A percentile compares a stretch with the other conserved stretches of the same genome.
phyloP scores from a whole-genome alignment of 2,113 vertebrate genomes.

The Lethenteron reissneri region DNA sequence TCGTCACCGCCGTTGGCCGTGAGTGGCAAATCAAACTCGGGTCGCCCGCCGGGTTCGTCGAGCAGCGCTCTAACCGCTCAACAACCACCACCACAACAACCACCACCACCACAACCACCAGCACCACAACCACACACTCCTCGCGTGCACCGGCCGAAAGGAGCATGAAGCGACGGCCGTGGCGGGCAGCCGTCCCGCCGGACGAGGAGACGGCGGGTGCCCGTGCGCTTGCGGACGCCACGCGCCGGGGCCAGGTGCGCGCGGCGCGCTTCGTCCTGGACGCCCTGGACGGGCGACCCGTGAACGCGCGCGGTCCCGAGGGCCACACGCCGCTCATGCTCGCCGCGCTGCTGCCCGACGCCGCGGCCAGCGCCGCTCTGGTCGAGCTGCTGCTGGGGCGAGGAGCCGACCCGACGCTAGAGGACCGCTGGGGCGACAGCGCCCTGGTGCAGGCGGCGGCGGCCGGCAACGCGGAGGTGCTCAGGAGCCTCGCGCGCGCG shows the following conservation, averaged over 20 bases:
- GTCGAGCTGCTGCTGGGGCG: conserved; percentile 47
- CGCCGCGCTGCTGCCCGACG: conserved; percentile 40
- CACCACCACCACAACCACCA: too few relatives aligned
- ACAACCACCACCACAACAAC: too few relatives aligned
- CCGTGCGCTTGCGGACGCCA: conserved; percentile 57
- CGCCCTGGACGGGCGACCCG: conserved; percentile 51
- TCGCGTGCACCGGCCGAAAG: too few relatives aligned
- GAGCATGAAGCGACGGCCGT: too few relatives aligned
- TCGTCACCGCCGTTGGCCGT: too few relatives aligned
- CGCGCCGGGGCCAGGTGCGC: conserved; percentile 54
- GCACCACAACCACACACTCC: too few relatives aligned
- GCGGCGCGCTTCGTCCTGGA: conserved; percentile 62
- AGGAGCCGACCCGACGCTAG: conserved; percentile 44
- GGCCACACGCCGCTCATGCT: conserved; percentile 53
- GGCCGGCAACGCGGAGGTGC: conserved; percentile 41
- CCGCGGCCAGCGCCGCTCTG: conserved; percentile 33
- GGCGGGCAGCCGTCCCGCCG: too few relatives aligned
- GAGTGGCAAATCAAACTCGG: too few relatives aligned
- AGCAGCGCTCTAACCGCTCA: too few relatives aligned
- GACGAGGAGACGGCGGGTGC: conserved; percentile 22
- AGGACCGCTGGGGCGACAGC: conserved; percentile 45
- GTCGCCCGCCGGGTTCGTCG: too few relatives aligned
- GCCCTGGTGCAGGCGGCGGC: conserved; percentile 54
- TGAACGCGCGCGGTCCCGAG: conserved; percentile 50
- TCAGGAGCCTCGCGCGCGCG: conserved; percentile 54